Conservation (phyloP, 2,888 invertebrate genomes). For the Megamerina dolium region DNA sequence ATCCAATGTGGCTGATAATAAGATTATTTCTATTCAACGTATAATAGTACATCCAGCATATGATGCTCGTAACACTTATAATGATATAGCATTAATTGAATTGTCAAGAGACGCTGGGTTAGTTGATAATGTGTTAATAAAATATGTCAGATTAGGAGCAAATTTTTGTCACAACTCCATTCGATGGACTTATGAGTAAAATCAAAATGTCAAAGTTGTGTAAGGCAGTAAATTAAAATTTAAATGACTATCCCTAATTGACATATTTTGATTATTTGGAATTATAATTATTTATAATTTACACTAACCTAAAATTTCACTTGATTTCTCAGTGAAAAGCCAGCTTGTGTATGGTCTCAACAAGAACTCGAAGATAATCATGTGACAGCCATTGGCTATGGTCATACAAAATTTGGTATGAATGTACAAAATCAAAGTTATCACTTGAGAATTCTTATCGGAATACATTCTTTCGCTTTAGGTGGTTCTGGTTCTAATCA, state of each 20-base stretch:
- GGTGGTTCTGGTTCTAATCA: slow-evolving; percentile 17
- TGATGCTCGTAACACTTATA: slow-evolving; percentile 13
- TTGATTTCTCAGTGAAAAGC: slow-evolving; percentile 14
- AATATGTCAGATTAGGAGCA: no score
- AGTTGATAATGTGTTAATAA: no score
- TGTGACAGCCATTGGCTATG: slow-evolving; percentile 24
- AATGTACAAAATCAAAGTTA: no score
- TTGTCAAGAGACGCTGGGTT: slow-evolving; percentile 17
- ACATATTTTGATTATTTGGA: background rate
- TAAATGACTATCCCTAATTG: background rate
- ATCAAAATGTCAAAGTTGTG: background rate
- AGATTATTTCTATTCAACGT: slow-evolving; percentile 14
- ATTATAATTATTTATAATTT: background rate
- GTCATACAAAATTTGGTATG: slow-evolving; percentile 21
- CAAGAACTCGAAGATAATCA: slow-evolving; percentile 14
- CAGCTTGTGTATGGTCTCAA: slow-evolving; percentile 17
- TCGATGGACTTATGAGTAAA: background rate
- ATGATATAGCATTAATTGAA: slow-evolving; percentile 27
- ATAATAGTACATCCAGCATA: slow-evolving; percentile 21
- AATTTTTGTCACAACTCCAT: no score
- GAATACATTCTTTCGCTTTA: no score
- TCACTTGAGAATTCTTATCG: no score
- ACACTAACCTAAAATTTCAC: background rate
- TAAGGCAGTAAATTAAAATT: no score
- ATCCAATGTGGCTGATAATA: slow-evolving; percentile 8